phyloP scores from a whole-genome alignment of 2,113 vertebrate genomes.

The Ursus arctos region DNA sequence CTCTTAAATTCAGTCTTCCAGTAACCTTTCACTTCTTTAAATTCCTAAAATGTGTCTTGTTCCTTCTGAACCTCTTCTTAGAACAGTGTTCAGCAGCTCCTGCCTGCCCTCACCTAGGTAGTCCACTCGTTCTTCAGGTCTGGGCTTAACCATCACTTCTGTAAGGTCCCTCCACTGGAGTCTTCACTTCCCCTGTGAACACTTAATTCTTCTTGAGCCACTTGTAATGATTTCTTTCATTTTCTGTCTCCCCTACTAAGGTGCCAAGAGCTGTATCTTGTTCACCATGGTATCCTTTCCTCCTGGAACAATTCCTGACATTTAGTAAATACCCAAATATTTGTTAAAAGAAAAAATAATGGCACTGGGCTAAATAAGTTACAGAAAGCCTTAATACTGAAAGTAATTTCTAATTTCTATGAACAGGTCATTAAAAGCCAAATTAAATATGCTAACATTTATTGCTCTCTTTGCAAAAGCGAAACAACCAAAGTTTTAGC shows the following conservation, averaged over 20 bases:
- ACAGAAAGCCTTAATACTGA: conserved; percentile 24
- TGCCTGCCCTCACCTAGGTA: not conserved
- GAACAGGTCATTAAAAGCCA: conserved; percentile 35
- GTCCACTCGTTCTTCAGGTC: not conserved
- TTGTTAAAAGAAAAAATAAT: conserved; percentile 75
- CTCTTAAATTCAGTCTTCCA: not conserved
- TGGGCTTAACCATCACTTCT: not conserved
- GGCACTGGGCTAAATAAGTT: conserved; percentile 52
- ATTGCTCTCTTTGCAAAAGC: conserved; percentile 23
- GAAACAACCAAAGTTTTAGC: conserved; percentile 2
- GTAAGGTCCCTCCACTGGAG: not conserved
- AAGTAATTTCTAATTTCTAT: conserved; percentile 57
- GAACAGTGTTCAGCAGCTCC: not conserved
- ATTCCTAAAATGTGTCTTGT: not conserved
- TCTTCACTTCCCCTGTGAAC: not conserved
- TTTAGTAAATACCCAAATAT: conserved; percentile 58
- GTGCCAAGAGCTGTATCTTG: not conserved
- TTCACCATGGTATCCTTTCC: conserved; percentile 1
- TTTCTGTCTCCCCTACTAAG: not conserved
- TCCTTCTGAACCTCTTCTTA: not conserved
- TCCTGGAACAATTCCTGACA: conserved; percentile 57
- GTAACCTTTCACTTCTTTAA: not conserved
- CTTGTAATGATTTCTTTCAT: conserved; percentile 57
- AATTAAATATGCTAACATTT: conserved; percentile 48
- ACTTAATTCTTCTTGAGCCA: conserved; percentile 14